Percentiles rank a stretch among this genome's conserved stretches.
Conservation (phyloP, 1,140 invertebrate species). For the Archivesica marissinica region DNA sequence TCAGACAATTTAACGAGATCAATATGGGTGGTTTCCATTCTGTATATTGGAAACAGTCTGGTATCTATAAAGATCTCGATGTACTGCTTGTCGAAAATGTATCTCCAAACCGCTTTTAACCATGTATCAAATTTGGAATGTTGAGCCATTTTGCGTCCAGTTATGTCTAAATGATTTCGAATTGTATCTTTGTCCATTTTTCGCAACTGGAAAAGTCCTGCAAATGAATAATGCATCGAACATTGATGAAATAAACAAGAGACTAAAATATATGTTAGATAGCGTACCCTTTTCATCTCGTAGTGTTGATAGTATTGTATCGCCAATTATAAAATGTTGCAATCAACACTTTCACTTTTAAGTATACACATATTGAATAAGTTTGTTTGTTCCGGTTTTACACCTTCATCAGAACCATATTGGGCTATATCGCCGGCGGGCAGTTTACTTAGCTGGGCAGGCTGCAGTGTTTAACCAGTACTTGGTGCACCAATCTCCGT, state of each 20-base stretch:
- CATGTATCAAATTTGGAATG: too few species aligned
- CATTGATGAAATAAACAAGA: neutral
- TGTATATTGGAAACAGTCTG: neutral
- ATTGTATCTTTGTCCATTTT: neutral
- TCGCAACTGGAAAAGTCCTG: conserved; percentile 9
- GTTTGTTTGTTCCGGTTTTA: too few species aligned
- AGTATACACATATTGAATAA: too few species aligned
- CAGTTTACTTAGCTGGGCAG: too few species aligned
- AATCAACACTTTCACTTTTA: neutral
- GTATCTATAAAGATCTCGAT: neutral
- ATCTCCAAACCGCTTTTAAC: conserved; percentile 24
- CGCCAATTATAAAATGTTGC: neutral
- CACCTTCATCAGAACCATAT: too few species aligned
- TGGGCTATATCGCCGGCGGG: too few species aligned
- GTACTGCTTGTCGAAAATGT: neutral
- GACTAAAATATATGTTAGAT: neutral
- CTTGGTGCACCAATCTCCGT: too few species aligned
- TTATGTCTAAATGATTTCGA: neutral
- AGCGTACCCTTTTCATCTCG: neutral
- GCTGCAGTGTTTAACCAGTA: too few species aligned
- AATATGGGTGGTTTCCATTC: neutral
- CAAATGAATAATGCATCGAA: neutral
- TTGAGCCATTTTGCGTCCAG: neutral
- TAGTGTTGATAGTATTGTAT: neutral
- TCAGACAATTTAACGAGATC: neutral